Conservation (phyloP, 2,113 vertebrate genomes). For the Rattus rattus region DNA sequence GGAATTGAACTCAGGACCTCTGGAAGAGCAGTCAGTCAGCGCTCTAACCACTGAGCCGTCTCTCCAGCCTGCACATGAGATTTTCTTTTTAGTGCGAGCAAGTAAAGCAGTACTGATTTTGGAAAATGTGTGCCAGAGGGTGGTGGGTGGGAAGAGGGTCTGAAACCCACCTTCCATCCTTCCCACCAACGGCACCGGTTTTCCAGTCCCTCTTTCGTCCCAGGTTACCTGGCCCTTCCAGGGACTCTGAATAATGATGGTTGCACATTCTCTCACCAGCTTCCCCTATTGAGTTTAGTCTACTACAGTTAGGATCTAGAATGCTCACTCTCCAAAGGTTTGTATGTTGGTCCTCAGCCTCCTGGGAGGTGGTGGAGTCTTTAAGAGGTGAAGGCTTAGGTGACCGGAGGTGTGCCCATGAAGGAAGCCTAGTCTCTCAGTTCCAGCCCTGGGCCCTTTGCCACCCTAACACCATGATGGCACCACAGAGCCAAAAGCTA, state of each 20-base stretch:
- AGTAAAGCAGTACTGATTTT: too few species aligned
- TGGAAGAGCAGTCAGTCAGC: too few species aligned
- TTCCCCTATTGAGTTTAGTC: background rate
- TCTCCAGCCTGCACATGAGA: too few species aligned
- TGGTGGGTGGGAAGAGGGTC: background rate
- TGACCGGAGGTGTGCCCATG: background rate
- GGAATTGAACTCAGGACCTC: too few species aligned
- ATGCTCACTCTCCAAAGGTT: background rate
- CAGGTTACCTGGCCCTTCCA: background rate
- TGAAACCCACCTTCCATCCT: background rate
- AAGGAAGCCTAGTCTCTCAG: background rate
- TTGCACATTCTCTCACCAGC: background rate
- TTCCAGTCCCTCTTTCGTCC: background rate
- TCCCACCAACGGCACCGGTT: background rate
- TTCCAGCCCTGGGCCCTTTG: background rate
- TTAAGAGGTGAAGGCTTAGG: background rate
- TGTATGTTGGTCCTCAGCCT: background rate
- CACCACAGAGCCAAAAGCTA: background rate
- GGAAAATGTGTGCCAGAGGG: background rate
- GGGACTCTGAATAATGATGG: background rate
- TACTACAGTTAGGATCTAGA: background rate
- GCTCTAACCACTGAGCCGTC: too few species aligned
- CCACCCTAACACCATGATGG: background rate
- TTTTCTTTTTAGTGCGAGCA: too few species aligned
- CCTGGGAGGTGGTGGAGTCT: background rate